Base-by-base conservation (phyloP, 2,888 invertebrate species). In the Loripinus fragilis region DNA sequence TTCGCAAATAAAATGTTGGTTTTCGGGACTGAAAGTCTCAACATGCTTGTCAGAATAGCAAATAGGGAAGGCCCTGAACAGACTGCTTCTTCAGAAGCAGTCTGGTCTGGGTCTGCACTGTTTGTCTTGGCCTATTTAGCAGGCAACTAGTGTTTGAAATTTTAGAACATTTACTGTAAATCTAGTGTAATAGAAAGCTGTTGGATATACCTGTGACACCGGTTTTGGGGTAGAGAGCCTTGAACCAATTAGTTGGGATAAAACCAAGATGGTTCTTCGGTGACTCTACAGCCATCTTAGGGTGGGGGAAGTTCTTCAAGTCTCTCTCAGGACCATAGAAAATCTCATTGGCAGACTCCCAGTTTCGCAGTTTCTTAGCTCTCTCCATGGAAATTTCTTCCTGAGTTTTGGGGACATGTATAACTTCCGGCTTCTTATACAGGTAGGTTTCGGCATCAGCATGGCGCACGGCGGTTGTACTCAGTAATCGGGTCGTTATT, bases 221-320 rank as follows among this genome's bases (percentile, higher is more conserved):
- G 87, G 99, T 99, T 95, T 99, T 99, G 85, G 97, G 96, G 94
- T 99, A 98, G 94, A 99, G 97, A 90, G 97, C 96, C 88, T 96
- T 95, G 95, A 98, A 99, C 98, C 98, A 99, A 94, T 97, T 96
- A 89, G 99, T 98, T 55, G 99, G 99, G 85, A 99, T 90, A 92
- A 99, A 97, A 1, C 97, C 97, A 90, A 98, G 94, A 73, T 98
- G 96, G 76, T 97, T 97, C 88, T 94, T 94, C 80, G 96, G 96
- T 28, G 97, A 96, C 86, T 95, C 94, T 83, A 95, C 95, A 25
- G 95, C 95, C 86, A 97, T 95, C 73, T 95, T 94, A 0, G 96
- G 96, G 67, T 96, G 95, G 30, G 97, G 97, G 94, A 96, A 97
- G 94, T 96, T 97, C 81, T 95, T 95, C 86, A 96, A 94, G 94